Percentiles rank a stretch among this genome's conserved stretches.
Conservation (phyloP, 1,140 invertebrate species). For the Anagrus nilaparvatae region DNA sequence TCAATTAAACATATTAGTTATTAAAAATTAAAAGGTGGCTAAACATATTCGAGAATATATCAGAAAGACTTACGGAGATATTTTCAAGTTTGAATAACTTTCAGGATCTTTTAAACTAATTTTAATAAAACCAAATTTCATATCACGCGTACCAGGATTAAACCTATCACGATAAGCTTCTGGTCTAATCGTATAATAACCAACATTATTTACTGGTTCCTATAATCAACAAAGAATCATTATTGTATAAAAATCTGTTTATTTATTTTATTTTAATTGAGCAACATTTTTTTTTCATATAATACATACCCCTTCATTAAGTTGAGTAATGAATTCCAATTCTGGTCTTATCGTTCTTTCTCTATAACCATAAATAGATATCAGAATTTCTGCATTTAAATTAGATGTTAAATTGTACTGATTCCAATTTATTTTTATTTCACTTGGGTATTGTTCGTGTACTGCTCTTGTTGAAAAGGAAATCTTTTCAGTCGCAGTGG, state of each 20-base stretch:
- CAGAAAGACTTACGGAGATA: conserved; percentile 64
- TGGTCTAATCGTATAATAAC: conserved; percentile 57
- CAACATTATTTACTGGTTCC: conserved; percentile 44
- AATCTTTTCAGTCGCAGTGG: conserved; percentile 72
- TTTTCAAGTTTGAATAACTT: conserved; percentile 53
- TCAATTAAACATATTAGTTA: too few species aligned
- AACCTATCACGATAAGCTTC: conserved; percentile 56
- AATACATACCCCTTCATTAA: conserved; percentile 42
- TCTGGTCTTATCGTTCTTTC: conserved; percentile 67
- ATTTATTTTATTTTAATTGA: neutral
- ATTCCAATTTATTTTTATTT: conserved; percentile 73
- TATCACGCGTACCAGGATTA: conserved; percentile 56
- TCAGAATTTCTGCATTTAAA: conserved; percentile 57
- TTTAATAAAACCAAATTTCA: conserved; percentile 82
- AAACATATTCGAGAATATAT: neutral
- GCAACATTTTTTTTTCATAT: conserved; percentile 1
- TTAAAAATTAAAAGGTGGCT: too few species aligned
- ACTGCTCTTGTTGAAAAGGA: conserved; percentile 65
- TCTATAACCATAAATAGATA: conserved; percentile 78
- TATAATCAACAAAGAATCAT: too few species aligned
- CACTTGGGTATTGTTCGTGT: conserved; percentile 57
- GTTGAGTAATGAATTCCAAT: conserved; percentile 49
- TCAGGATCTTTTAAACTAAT: conserved; percentile 78
- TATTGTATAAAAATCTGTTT: neutral
- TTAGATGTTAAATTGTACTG: conserved; percentile 76